phyloP scores from a whole-genome alignment of 1,140 invertebrate genomes.

The Sinella curviseta region DNA sequence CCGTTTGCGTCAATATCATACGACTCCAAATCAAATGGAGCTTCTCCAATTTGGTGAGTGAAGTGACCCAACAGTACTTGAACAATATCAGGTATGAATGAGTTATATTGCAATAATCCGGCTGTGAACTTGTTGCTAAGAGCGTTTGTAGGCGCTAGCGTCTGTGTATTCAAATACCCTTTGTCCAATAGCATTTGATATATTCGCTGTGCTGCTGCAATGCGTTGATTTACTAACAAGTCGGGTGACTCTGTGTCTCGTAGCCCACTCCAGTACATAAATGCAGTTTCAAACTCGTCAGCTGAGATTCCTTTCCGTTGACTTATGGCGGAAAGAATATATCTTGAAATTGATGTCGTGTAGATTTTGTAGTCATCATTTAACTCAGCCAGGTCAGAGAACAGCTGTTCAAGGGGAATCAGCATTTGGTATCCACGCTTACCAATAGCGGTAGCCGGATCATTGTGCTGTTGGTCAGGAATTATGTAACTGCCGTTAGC shows the following conservation, averaged over 20 bases:
- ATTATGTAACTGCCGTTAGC: not conserved
- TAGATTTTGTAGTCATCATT: not conserved
- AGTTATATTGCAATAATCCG: not conserved
- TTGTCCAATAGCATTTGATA: not conserved
- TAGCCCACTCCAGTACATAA: not conserved
- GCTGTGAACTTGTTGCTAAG: no score
- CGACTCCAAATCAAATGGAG: constrained; percentile 20
- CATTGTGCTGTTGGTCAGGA: not conserved
- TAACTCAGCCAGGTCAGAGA: not conserved
- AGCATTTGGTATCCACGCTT: not conserved
- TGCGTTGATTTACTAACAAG: no score
- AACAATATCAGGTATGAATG: not conserved
- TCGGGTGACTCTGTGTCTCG: no score
- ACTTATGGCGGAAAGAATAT: not conserved
- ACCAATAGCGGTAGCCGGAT: not conserved
- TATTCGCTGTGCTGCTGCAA: no score
- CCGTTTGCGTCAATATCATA: constrained; percentile 32
- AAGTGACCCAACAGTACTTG: not conserved
- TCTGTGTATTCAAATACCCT: not conserved
- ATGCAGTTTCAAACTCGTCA: not conserved
- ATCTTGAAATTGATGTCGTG: not conserved
- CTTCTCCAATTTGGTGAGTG: not conserved
- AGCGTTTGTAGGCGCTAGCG: not conserved
- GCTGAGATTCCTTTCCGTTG: not conserved
- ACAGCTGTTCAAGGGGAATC: not conserved